Evolutionary conservation across 2,888 invertebrate genomes (phyloP), one percentile per base, ranked within the genome.

Genomic region (Lasioglossum pauxillum): DNA sequence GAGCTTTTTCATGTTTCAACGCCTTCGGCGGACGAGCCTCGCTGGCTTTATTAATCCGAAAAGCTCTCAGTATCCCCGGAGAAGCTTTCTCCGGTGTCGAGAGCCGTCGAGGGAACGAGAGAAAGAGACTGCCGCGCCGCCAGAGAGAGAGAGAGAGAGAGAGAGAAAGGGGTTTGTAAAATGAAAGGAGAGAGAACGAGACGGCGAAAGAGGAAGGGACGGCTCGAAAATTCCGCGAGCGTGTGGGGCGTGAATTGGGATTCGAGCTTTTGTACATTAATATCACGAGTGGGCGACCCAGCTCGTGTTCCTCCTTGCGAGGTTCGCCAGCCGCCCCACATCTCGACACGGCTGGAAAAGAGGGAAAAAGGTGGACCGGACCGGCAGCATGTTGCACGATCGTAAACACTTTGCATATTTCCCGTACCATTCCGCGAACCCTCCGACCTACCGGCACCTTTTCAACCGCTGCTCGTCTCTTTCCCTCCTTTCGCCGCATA

Each of bases 371-470:
- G 90, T 84, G 89, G 89, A 83, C 89, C 88, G 86, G 90, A 88
- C 88, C 90, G 92, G 93, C 94, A 92, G 93, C 94, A 94, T 93
- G 94, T 94, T 94, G 94, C 93, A 81, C 94, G 94, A 93, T 94
- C 94, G 92, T 94, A 94, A 94, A 94, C 94, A 94, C 94, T 94
- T 94, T 92, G 92, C 94, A 94, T 94, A 93, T 93, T 92, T 93
- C 91, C 92, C 92, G 86, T 89, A 89, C 88, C 91, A 89, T 91
- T 87, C 46, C 86, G 90, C 89, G 81, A 82, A 82, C 86, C 88
- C 92, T 89, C 90, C 89, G 81, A 85, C 84, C 79, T 78, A 81
- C 84, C 86, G 85, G 83, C 88, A 90, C 89, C 89, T 91, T 92
- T 90, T 89, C 84, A 89, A 80, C 89, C 77, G 78, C 71, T 75